Evolutionary conservation across 2,888 invertebrate genomes (phyloP).

Genomic region (Cremastobaeus sp.): DNA sequence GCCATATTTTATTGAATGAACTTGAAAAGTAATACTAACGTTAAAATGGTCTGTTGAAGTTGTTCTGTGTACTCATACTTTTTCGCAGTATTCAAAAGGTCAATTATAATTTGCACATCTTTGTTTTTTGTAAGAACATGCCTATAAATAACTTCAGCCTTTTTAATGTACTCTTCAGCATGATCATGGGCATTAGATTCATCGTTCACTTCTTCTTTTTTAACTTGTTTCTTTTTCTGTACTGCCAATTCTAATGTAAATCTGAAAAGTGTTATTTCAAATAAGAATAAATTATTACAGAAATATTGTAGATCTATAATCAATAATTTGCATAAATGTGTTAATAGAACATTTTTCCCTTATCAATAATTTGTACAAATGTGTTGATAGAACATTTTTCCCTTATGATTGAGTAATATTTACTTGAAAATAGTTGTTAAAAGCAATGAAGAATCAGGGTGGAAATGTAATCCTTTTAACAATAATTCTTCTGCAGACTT

Average conservation of each 20-base stretch:
- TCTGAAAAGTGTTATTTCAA: too few species aligned
- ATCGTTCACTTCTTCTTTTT: constrained; percentile 40
- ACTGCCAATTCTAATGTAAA: too few species aligned
- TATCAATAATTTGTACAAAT: too few species aligned
- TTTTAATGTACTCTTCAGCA: constrained; percentile 77
- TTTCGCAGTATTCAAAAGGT: constrained; percentile 81
- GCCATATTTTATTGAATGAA: too few species aligned
- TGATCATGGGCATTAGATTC: constrained; percentile 48
- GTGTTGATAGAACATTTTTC: too few species aligned
- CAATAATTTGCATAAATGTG: too few species aligned
- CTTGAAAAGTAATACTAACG: too few species aligned
- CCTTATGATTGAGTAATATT: too few species aligned
- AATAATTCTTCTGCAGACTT: constrained; percentile 85
- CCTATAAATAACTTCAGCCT: constrained; percentile 82
- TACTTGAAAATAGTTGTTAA: constrained; percentile 85
- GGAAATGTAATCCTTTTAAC: constrained; percentile 87
- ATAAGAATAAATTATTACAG: too few species aligned
- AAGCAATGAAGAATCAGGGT: constrained; percentile 84
- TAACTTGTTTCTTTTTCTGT: constrained; percentile 36
- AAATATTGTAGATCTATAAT: too few species aligned
- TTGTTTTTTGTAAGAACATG: constrained; percentile 81
- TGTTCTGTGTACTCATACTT: constrained; percentile 81
- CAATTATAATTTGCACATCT: constrained; percentile 81
- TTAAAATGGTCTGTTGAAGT: constrained; percentile 80
- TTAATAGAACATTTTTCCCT: too few species aligned